Conservation (phyloP, 2,888 invertebrate genomes). For the Alentia gelatinosa region DNA sequence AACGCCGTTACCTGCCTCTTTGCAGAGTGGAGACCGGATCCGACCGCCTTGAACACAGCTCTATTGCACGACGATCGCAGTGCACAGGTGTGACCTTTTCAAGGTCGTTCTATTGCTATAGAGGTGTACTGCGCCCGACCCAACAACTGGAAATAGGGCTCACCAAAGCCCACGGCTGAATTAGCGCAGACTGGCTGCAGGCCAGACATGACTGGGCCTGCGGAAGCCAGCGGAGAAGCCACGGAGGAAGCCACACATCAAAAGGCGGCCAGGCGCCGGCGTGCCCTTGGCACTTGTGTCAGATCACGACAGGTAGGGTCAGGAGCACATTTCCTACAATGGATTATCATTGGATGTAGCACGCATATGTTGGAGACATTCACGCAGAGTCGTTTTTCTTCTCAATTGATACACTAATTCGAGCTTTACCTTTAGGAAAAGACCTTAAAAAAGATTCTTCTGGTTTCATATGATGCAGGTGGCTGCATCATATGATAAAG, state of each 20-base stretch:
- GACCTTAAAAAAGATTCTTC: no score
- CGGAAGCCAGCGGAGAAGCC: neutral
- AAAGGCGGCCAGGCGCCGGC: neutral
- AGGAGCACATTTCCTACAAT: neutral
- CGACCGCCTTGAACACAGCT: neutral
- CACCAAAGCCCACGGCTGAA: neutral
- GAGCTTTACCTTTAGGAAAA: no score
- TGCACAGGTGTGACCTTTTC: conserved; percentile 2
- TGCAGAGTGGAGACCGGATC: neutral
- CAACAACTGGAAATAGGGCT: neutral
- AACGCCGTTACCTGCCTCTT: neutral
- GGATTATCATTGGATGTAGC: neutral
- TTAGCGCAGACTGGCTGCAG: neutral
- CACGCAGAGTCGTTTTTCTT: no score
- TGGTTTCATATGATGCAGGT: no score
- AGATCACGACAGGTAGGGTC: conserved; percentile 15
- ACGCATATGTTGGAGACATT: no score
- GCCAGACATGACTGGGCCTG: neutral
- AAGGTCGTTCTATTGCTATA: neutral
- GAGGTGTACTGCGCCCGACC: neutral
- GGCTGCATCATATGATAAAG: no score
- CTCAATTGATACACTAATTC: no score
- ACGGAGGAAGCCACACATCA: neutral
- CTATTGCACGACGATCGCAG: neutral
- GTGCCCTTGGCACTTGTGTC: neutral